Evolutionary conservation across 2,797 vertebrate genomes (phyloP), one percentile per base, ranked within the genome.

Genomic region (Sebastes glaucus): DNA sequence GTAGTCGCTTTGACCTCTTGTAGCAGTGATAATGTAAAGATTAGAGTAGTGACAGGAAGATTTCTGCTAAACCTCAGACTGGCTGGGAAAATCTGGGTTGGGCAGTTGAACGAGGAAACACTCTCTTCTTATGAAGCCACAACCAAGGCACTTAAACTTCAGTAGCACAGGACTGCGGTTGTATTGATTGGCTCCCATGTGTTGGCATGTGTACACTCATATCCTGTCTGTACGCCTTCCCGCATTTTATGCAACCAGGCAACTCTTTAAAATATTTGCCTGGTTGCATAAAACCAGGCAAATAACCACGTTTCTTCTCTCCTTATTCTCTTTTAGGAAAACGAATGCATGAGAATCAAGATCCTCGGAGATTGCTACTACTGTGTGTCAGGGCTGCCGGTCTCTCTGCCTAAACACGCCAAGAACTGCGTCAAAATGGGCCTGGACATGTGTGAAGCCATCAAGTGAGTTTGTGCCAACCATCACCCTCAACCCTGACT

Each of bases 401-500:
- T 99, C 33, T 99, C 99, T 4, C 93, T 99, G 90, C 98, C 99
- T 0, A 97, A 95, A 57, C 98, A 99, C 0, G 99, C 98, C 86
- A 98, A 96, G 92, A 99, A 99, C 94, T 99, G 99, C 10, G 99
- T 99, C 57, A 99, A 99, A 95, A 99, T 99, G 99, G 99, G 99
- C 20, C 96, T 99, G 10, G 99, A 99, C 93, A 99, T 99, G 96
- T 99, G 98, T 66, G 97, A 99, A 93, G 98, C 98, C 69, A 99
- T 99, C 81, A 99, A 99, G 99, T 99, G 95, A 94, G 99, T 97
- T 35, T 72, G 23, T 33, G 42, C 11, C 49, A 46, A 10, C 33
- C 6, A 23, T 77, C 25, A n/a, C 13, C 11, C 16, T 73, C 4
- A 64, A 52, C n/a, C 6, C 46, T 46, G 2, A 46, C 6, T 78